Conservation (phyloP, 37 sponge, comb jelly and placozoan species). For the Geodia barretti region DNA sequence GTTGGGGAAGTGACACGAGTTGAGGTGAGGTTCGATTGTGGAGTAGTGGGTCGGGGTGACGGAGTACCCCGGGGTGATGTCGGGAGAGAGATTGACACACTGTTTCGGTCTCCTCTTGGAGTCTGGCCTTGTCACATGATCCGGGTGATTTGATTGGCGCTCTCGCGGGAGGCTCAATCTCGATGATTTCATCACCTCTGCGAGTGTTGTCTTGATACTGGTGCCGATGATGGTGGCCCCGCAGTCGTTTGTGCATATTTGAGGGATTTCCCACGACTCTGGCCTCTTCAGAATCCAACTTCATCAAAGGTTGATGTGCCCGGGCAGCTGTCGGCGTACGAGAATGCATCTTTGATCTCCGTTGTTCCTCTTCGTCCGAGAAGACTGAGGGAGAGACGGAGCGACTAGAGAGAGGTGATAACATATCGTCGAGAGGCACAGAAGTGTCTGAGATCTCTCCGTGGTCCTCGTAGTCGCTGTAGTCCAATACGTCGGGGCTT, state of each 20-base stretch:
- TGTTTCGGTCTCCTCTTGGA: neutral
- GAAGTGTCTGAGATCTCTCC: neutral
- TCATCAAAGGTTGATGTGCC: neutral
- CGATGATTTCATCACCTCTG: neutral
- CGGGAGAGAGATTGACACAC: neutral
- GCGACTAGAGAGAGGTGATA: neutral
- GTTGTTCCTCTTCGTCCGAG: neutral
- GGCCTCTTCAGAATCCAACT: neutral
- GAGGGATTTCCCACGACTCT: neutral
- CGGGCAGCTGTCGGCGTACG: neutral
- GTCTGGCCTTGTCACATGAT: neutral
- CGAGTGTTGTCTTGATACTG: neutral
- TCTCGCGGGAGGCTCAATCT: no score
- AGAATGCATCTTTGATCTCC: neutral
- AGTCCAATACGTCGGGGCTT: neutral
- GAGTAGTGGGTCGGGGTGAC: neutral
- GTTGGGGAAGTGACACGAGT: no score
- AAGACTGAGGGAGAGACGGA: neutral
- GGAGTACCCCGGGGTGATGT: neutral
- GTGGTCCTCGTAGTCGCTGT: neutral
- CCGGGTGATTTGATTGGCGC: no score
- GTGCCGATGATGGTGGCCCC: neutral
- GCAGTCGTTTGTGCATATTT: neutral
- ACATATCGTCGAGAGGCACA: neutral
- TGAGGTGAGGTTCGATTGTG: neutral